Base-by-base conservation (phyloP, 2,888 invertebrate species). In the Hecatera dysodea region DNA sequence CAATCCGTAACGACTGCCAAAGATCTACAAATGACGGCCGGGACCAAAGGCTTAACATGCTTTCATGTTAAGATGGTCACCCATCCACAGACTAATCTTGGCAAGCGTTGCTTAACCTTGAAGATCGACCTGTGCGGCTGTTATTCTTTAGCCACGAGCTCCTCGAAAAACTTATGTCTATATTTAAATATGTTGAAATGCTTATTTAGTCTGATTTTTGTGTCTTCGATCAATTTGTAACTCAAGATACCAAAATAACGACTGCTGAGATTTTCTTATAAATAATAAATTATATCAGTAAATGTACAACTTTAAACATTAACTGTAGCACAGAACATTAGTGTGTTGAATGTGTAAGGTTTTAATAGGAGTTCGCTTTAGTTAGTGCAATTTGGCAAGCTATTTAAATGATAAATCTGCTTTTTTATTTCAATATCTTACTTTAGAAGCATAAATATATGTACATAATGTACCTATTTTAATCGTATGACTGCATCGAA, bases 251-350 rank as follows among this genome's bases (percentile, higher is more conserved):
- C 2, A 64, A 55, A 73, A 74, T 50, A 80, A 75, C 9, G 12
- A 19, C 63, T 75, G 61, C 65, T 78, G 52, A 67, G 55, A 48
- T 74, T 80, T 61, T 80, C 75, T 56, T 74, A 55, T 52, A 56
- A 63, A 67, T 67, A 52, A 50, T 46, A 55, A 74, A 42, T 66
- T 75, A 33, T 46, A 48, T 55, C 46, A 42, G 24, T 24, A 29
- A 75, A 15, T 67, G n/a, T 33, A 11, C 33, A 72, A 55, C 75
- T 72, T 75, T 33, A 29, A 66, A 55, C 39, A 15, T 55, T 55
- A 53, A 27, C 22, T 65, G 29, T 33, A 33, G 22, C 29, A 73
- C 8, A 39, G 42, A 53, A n/a, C 12, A 44, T 63, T 67, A 57
- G 50, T 55, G 11, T 22, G 22, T 72, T 39, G 29, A 33, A 66